These are phyloP conservation scores for Amiota communis DNA, from an alignment of 2,888 invertebrate species.

Conservation along the genomic window DNA sequence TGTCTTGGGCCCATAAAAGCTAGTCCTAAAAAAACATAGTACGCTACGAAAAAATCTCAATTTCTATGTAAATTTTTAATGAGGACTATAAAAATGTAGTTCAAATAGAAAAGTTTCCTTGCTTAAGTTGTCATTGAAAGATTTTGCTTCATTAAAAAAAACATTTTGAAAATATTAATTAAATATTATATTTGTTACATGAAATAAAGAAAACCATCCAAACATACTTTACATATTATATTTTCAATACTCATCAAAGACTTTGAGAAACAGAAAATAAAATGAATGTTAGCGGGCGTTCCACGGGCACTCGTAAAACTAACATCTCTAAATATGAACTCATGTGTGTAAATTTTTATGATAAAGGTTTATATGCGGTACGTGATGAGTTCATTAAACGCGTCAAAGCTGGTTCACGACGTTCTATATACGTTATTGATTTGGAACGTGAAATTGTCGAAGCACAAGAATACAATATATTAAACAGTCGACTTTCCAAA, in stretches of 20 bases:
- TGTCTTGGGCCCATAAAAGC: too few species aligned
- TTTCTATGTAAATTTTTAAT: too few species aligned
- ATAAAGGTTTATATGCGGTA: conserved; percentile 52
- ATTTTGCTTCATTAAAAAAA: too few species aligned
- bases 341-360: conserved; percentile 60
- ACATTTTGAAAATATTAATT: too few species aligned
- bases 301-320: not conserved
- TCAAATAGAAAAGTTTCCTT: not conserved
- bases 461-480: conserved; percentile 18
- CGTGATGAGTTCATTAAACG: conserved; percentile 58
- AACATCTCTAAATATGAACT: conserved; percentile 46
- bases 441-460: conserved; percentile 48
- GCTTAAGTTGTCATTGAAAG: not conserved
- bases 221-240: too few species aligned
- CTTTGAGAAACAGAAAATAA: not conserved
- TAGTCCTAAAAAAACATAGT: too few species aligned
- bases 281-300: conserved; percentile 8
- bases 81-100: too few species aligned
- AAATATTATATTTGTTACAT: too few species aligned
- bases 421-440: conserved; percentile 58
- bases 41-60: too few species aligned
- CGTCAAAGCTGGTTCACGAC: conserved; percentile 52
- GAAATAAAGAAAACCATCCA: too few species aligned
- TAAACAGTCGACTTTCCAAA: conserved; percentile 26
- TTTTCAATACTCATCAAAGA: too few species aligned